Conservation (phyloP, 1,140 invertebrate genomes). For the Anthonomus grandis region DNA sequence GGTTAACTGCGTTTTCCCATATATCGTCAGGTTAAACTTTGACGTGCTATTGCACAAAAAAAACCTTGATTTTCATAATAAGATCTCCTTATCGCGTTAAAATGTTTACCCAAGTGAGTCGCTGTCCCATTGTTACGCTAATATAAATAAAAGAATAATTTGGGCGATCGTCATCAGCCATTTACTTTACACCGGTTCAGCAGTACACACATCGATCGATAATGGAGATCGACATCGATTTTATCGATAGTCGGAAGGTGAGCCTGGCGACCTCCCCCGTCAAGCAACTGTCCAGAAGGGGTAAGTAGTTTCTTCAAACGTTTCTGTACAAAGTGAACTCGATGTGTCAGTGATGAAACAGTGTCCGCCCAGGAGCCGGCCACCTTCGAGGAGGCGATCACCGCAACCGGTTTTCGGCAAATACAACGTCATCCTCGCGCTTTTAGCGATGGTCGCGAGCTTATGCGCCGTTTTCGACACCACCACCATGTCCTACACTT, state of each 20-base stretch:
- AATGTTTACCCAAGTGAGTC: too few species aligned
- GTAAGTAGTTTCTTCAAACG: constrained; percentile 14
- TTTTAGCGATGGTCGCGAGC: constrained; percentile 51
- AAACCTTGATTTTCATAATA: too few species aligned
- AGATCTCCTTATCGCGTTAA: too few species aligned
- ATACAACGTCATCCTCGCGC: constrained; percentile 54
- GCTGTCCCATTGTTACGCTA: too few species aligned
- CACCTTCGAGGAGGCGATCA: constrained; percentile 46
- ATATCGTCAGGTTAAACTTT: too few species aligned
- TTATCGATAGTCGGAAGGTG: constrained; percentile 19
- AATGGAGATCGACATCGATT: constrained; percentile 18
- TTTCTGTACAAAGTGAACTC: not conserved
- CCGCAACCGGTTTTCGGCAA: constrained; percentile 55
- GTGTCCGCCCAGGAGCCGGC: constrained; percentile 23
- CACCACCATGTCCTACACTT: constrained; percentile 55
- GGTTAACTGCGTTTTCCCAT: too few species aligned
- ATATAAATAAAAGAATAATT: too few species aligned
- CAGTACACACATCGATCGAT: too few species aligned
- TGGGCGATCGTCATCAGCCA: too few species aligned
- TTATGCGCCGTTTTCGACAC: constrained; percentile 53
- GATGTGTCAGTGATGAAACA: not conserved
- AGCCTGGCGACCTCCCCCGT: not conserved
- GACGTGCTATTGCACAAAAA: too few species aligned
- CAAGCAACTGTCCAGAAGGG: constrained; percentile 6
- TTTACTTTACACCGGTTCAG: too few species aligned